Evolutionary conservation across 2,113 vertebrate species (phyloP).

Genomic region (Merops nubicus): DNA sequence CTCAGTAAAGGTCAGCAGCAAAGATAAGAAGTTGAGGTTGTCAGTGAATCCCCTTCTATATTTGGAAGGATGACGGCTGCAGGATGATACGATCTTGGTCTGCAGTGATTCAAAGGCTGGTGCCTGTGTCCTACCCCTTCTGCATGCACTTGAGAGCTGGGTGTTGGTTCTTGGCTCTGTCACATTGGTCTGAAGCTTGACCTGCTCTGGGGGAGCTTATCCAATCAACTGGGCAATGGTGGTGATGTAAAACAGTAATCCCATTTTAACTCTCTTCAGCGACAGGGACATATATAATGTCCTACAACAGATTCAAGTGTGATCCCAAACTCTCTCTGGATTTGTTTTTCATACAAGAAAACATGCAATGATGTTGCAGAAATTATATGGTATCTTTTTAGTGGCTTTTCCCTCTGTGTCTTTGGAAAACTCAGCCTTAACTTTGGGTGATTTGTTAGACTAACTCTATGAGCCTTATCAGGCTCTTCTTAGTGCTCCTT

Average conservation of each 20-base stretch:
- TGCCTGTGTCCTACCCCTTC: neutral
- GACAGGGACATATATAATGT: neutral
- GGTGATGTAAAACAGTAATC: neutral
- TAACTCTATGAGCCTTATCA: neutral
- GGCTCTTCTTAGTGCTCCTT: neutral
- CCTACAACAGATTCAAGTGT: neutral
- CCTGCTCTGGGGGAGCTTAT: neutral
- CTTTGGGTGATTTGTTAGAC: neutral
- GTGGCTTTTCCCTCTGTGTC: neutral
- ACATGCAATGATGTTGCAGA: neutral
- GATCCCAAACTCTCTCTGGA: neutral
- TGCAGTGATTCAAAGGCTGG: neutral
- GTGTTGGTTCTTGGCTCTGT: neutral
- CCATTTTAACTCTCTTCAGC: neutral
- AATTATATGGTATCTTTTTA: neutral
- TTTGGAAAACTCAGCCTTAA: neutral
- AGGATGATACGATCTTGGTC: slow-evolving; percentile 9
- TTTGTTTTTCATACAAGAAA: neutral
- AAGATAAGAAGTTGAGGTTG: slow-evolving; percentile 54
- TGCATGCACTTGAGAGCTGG: neutral
- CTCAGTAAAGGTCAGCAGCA: slow-evolving; percentile 48
- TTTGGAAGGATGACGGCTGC: slow-evolving; percentile 32
- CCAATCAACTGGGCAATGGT: neutral
- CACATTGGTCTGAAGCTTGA: fast-evolving
- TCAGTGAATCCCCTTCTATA: slow-evolving; percentile 49